Percentiles rank a stretch among this genome's conserved stretches.
Conservation (phyloP, 2,888 invertebrate genomes). For the Polydrusus tereticollis region DNA sequence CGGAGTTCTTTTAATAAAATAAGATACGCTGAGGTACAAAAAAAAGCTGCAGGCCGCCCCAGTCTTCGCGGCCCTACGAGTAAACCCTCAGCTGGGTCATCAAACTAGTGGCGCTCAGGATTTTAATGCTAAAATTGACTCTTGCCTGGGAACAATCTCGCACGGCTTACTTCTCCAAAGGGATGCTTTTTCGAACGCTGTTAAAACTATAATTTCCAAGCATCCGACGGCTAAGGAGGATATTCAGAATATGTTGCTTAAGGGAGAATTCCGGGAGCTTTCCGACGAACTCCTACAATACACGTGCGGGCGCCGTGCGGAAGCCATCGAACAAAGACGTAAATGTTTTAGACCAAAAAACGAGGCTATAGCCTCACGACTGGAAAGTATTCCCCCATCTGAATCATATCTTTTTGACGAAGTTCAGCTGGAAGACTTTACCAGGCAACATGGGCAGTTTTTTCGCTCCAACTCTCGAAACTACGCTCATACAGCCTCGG, state of each 20-base stretch:
- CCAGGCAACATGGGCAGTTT: background rate
- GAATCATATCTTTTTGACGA: background rate
- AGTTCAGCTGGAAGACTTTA: background rate
- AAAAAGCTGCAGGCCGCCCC: conserved; percentile 18
- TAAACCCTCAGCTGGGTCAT: background rate
- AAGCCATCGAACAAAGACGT: too few species aligned
- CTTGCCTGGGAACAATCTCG: background rate
- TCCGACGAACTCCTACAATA: too few species aligned
- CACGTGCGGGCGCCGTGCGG: too few species aligned
- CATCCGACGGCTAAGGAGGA: background rate
- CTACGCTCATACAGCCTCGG: background rate
- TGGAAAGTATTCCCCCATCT: conserved; percentile 6
- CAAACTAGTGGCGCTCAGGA: background rate
- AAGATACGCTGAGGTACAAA: conserved; percentile 10
- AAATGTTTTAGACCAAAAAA: too few species aligned
- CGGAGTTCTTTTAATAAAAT: conserved; percentile 2
- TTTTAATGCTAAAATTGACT: background rate
- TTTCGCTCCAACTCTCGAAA: background rate
- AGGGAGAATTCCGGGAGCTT: background rate
- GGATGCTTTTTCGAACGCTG: background rate
- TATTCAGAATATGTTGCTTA: background rate
- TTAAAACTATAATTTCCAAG: background rate
- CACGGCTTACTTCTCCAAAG: background rate
- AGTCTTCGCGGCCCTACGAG: background rate
- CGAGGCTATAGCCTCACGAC: background rate